phyloP scores from a whole-genome alignment of 1,140 invertebrate species.

The Globodera rostochiensis region DNA sequence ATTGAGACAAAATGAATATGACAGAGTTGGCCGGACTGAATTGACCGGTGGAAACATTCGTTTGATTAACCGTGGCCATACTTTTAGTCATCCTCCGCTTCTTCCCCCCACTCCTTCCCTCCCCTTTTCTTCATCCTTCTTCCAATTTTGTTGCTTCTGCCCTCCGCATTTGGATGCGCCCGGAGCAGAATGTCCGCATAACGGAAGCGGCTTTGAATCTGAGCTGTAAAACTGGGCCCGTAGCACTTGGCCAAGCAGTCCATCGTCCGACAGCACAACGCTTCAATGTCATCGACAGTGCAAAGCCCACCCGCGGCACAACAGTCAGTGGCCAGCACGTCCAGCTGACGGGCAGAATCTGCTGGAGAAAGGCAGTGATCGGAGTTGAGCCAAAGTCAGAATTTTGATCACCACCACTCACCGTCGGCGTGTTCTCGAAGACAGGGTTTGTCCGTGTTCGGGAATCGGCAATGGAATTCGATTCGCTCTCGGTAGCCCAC shows the following conservation, averaged over 20 bases:
- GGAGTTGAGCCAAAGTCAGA: background rate
- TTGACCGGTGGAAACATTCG: too few species aligned
- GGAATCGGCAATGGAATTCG: background rate
- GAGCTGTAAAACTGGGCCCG: background rate
- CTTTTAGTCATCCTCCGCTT: too few species aligned
- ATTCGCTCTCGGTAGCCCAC: background rate
- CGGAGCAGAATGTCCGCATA: background rate
- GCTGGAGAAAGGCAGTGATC: background rate
- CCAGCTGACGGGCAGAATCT: too few species aligned
- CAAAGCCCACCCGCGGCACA: background rate
- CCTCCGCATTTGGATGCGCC: background rate
- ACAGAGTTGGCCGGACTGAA: too few species aligned
- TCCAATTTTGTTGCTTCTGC: too few species aligned
- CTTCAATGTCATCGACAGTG: background rate
- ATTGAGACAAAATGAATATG: too few species aligned
- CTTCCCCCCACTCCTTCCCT: too few species aligned
- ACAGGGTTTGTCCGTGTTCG: background rate
- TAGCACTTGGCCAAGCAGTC: background rate
- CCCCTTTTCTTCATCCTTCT: too few species aligned
- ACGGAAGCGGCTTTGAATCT: background rate
- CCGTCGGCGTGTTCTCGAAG: background rate
- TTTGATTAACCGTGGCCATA: too few species aligned
- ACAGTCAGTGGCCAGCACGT: background rate
- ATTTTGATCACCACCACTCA: background rate
- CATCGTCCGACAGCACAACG: background rate